Base-by-base conservation (phyloP, 2,888 invertebrate genomes). In the Lochmaea capreae region DNA sequence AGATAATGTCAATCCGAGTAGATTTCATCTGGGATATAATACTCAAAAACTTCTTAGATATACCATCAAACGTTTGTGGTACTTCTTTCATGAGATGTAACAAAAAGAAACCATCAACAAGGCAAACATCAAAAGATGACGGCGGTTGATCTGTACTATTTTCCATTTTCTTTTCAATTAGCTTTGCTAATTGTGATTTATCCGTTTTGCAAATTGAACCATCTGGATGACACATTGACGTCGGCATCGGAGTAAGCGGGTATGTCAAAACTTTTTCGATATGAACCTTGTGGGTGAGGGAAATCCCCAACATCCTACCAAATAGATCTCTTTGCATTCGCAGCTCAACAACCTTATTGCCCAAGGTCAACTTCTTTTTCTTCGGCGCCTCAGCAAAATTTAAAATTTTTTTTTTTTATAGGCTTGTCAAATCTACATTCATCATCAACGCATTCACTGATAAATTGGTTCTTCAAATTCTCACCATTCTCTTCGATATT, bases 401-500 rank as follows among this genome's bases (percentile, higher is more conserved):
- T n/a, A 74, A 52, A 3, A 67, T 16, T 54, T 52, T 3, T 42
- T 73, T 79, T 76, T 78, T 76, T 54, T 76, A 79, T 42, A 71
- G 69, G 3, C 74, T 67, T 52, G 63, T 65, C 52, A 74, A 72
- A 16, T 68, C 52, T 61, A 58, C 61, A 57, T 59, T 67, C 42
- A 74, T 78, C 67, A 46, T 63, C 49, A 61, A 57, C 75, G 63
- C 79, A 76, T 74, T 79, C 75, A 66, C 12, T 73, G 33, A 79
- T 78, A 57, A 78, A 79, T 42, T 75, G 69, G 0, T 75, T 69
- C 46, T 68, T 59, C 46, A 73, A 72, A 22, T 63, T 26, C 2
- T 78, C 68, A 71, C 76, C 77, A 75, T 74, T 75, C 65, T 79
- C 73, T 77, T 74, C 78, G 72, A 83, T 72, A 68, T 82, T 83